Conservation (phyloP, 1,140 invertebrate genomes). For the Camponotus pennsylvanicus region DNA sequence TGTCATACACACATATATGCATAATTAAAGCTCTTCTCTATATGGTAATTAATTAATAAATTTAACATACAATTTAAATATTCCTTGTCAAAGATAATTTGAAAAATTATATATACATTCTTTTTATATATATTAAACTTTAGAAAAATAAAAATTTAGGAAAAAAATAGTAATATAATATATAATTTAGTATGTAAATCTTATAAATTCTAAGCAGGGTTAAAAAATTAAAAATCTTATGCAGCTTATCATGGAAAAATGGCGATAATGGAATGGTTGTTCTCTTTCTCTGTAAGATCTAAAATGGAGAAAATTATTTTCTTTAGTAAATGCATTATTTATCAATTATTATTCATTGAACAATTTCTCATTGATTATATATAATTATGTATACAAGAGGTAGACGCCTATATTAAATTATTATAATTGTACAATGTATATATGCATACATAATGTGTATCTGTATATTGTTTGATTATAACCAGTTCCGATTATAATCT, state of each 20-base stretch:
- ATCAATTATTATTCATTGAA: too few species aligned
- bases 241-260: not conserved
- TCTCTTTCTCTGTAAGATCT: too few species aligned
- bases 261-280: not conserved
- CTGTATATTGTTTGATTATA: not conserved
- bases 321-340: too few species aligned
- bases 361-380: too few species aligned
- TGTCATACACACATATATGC: too few species aligned
- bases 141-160: not conserved
- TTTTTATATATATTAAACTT: not conserved
- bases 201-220: not conserved
- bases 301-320: too few species aligned
- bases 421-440: not conserved
- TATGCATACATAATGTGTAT: not conserved
- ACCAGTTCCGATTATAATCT: conserved; percentile 8
- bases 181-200: not conserved
- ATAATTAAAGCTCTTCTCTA: not conserved
- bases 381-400: too few species aligned
- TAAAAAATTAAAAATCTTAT: not conserved
- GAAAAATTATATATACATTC: not conserved
- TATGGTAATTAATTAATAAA: not conserved
- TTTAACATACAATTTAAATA: not conserved
- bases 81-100: not conserved
- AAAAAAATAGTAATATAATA: not conserved
- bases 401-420: not conserved